phyloP scores from a whole-genome alignment of 2,113 vertebrate species.

The Thunnus maccoyii region DNA sequence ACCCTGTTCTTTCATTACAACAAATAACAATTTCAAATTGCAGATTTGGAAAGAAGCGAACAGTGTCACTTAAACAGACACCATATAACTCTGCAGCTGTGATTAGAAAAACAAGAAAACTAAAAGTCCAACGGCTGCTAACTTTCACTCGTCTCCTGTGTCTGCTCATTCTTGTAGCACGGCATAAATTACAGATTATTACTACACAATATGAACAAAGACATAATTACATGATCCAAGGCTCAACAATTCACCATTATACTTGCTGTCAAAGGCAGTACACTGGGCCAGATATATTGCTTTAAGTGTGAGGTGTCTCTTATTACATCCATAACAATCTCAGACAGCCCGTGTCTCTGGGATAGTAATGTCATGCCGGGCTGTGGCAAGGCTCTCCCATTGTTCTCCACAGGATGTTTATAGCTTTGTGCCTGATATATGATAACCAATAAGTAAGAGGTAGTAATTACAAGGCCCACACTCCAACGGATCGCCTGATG shows the following conservation, averaged over 20 bases:
- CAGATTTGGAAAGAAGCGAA: constrained; percentile 38
- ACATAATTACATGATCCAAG: constrained; percentile 72
- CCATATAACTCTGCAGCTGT: constrained; percentile 40
- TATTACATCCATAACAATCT: constrained; percentile 81
- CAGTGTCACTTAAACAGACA: constrained; percentile 46
- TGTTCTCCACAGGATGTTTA: constrained; percentile 80
- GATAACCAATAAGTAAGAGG: constrained; percentile 82
- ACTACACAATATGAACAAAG: constrained; percentile 63
- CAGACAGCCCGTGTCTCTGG: constrained; percentile 72
- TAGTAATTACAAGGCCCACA: constrained; percentile 82
- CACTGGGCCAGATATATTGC: constrained; percentile 73
- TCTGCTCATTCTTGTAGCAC: constrained; percentile 29
- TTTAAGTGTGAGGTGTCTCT: constrained; percentile 77
- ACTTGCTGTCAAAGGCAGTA: constrained; percentile 63
- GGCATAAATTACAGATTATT: constrained; percentile 53
- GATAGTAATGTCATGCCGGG: constrained; percentile 71
- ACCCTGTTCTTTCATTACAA: constrained; percentile 59
- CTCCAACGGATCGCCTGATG: constrained; percentile 69
- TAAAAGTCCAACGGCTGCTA: constrained; percentile 15
- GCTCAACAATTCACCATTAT: constrained; percentile 76
- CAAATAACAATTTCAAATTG: constrained; percentile 63
- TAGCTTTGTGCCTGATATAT: constrained; percentile 79
- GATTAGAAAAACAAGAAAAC: constrained; percentile 59
- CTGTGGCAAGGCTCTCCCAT: constrained; percentile 74
- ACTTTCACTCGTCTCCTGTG: constrained; percentile 32